Evolutionary conservation across 1,140 invertebrate species (phyloP), one percentile per base, ranked within the genome.

Genomic region (Pseudoatta argentina): DNA sequence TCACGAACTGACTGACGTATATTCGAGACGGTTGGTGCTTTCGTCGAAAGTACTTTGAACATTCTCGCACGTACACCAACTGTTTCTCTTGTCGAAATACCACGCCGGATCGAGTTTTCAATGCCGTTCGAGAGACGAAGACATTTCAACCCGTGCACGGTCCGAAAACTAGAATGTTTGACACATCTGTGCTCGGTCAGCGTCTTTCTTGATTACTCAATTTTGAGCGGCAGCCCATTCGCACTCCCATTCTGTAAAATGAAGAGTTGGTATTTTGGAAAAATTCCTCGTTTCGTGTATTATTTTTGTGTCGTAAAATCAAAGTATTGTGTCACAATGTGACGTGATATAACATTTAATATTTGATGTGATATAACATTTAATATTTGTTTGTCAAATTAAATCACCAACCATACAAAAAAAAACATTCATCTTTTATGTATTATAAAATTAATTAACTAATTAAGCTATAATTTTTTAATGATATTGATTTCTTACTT

Each of bases 61-160:
- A 92, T 92, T 92, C 90, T 83, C 87, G 75, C 91, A 91, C 91
- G 91, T 89, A 86, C 44, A 14, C 39, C 63, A 59, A 69, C 78
- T 83, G 86, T 88, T 87, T 87, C 76, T 71, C 83, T 44, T 75
- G 82, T 72, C 88, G 63, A 91, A 88, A 90, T 88, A 83, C 51
- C 86, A 21, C 61, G 27, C 21, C 24, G 79, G 34, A 86, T 88
- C 86, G 81, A 55, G 73, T 63, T 78, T 77, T 75, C 73, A 48
- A n/a, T 71, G 10, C 14, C 16, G 57, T 66, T 55, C 48, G 69
- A 86, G 39, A 59, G 30, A 39, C 48, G 34, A 64, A 67, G 21
- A 88, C 34, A n/a, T 30, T 44, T 71, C 53, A 53, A 34, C 7
- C 27, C 18, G 53, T 12, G 78, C 8, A 44, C 51, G 21, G 30